Base-by-base conservation (phyloP, 2,113 vertebrate genomes). In the Rousettus leschenaultii region DNA sequence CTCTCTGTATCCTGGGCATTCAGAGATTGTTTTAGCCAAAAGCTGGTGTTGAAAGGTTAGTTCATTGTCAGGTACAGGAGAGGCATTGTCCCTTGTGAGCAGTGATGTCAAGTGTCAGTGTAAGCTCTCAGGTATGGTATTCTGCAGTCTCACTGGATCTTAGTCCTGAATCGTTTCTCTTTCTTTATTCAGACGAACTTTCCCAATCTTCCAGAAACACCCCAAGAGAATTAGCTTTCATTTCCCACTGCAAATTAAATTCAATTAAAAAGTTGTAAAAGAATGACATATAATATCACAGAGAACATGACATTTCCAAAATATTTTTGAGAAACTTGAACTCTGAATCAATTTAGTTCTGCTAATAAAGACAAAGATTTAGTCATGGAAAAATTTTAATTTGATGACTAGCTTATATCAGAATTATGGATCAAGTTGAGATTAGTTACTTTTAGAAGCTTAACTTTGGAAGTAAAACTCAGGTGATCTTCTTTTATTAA, bases 221-320 rank as follows among this genome's bases (percentile, higher is more conserved):
- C 95, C 75, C 87, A 89, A 68, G 96, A 96, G 95, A 84, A 61
- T 91, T 93, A 70, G 48, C 35, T 65, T 97, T 91, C 96, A 97
- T 95, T 97, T 96, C 92, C 95, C 95, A 75, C 63, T 96, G 89
- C 86, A 95, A 93, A 95, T 94, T 93, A 45, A 95, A 97, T 95
- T 97, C 82, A 97, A 63, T 97, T 97, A 94, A 94, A 96, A 97
- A 80, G 45, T 77, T 91, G 63, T 96, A 89, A 91, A 95, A 95
- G 83, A 97, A 97, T 96, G 33, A 83, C 93, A 75, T 83, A 89
- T 95, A 96, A 95, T 96, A 83, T 97, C 82, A 86, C 59, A 80
- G 70, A 96, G 93, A 95, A 84, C 86, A 91, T 97, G 89, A 94
- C 92, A 96, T 97, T 97, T 96, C 92, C 86, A 96, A 97, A 96